A percentile compares a stretch with the other conserved stretches of the same genome.
phyloP scores from a whole-genome alignment of 1,140 invertebrate species.

The Drosophila nigrodunni region DNA sequence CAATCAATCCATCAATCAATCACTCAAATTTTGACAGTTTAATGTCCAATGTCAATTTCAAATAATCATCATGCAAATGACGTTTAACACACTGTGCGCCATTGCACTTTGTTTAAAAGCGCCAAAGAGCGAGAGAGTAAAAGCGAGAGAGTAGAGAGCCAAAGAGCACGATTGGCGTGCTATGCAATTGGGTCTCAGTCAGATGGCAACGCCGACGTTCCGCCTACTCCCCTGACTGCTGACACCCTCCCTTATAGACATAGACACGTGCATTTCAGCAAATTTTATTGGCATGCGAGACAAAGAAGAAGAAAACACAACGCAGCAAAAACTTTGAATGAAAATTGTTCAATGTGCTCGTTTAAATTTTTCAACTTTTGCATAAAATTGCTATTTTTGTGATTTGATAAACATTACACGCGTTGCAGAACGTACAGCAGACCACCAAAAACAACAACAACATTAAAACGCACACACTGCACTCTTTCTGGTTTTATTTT shows the following conservation, averaged over 20 bases:
- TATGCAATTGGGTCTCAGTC: slow-evolving; percentile 53
- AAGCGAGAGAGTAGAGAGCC: slow-evolving; percentile 31
- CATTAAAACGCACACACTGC: slow-evolving; percentile 33
- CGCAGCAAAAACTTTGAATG: slow-evolving; percentile 62
- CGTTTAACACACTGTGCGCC: slow-evolving; percentile 55
- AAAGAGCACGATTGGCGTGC: slow-evolving; percentile 10
- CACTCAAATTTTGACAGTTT: slow-evolving; percentile 28
- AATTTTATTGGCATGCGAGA: slow-evolving; percentile 29
- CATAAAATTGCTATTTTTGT: slow-evolving; percentile 36
- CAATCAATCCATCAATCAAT: slow-evolving; percentile 26
- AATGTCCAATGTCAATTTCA: slow-evolving; percentile 19
- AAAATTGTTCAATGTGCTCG: slow-evolving; percentile 44
- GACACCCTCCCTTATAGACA: neutral
- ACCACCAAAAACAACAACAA: slow-evolving; percentile 1
- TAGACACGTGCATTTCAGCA: slow-evolving; percentile 67
- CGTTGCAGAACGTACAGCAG: slow-evolving; percentile 8
- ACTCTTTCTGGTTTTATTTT: slow-evolving; percentile 26
- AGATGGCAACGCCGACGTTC: slow-evolving; percentile 47
- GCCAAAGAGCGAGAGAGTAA: slow-evolving; percentile 4
- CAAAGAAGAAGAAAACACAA: slow-evolving; percentile 26
- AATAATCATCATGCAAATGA: slow-evolving; percentile 29
- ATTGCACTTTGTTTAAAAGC: slow-evolving; percentile 49
- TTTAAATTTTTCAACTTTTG: slow-evolving; percentile 26
- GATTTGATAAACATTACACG: slow-evolving; percentile 55
- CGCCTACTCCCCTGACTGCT: slow-evolving; percentile 23